Evolutionary conservation across 2,888 invertebrate species (phyloP), one percentile per base, ranked within the genome.

Genomic region (Helobdella robusta): DNA sequence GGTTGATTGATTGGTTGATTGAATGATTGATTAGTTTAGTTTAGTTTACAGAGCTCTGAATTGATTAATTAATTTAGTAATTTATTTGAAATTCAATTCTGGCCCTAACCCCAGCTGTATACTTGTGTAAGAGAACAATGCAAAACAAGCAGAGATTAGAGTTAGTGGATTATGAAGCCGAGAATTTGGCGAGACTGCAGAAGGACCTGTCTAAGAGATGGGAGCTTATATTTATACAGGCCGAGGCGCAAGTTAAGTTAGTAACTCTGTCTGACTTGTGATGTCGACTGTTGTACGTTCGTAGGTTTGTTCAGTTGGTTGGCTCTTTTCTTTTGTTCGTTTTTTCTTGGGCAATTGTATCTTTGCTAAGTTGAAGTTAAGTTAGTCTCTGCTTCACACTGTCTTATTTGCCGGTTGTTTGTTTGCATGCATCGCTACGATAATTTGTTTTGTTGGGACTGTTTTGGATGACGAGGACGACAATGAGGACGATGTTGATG

Each of bases 191-290:
- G 1, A 84, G 93, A 64, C 83, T 98, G 58, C 98, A 99, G 83
- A 97, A 97, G 82, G 94, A 97, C 91, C 97, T 98, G 82, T 92
- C 92, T n/a, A 83, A 97, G 66, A 98, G 98, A 80, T 98, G 98
- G 98, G 98, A 98, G 82, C 97, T 98, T 78, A 98, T 98, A 75
- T 97, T 94, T 81, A 95, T 98, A 95, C 98, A 98, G 82, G 98
- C 89, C 4, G 89, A 89, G 78, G 89, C 89, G 0, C 89, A 89
- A 78, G 88, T 87, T 75, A 88, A 93, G 83, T 83, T 73, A 74
- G 77, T 71, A 25, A 11, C 6, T n/a, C n/a, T n/a, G n/a, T n/a
- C n/a, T n/a, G n/a, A n/a, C n/a, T n/a, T n/a, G n/a, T n/a, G n/a
- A n/a, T n/a, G n/a, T n/a, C n/a, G n/a, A n/a, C n/a, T n/a, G n/a